Percentiles rank a stretch among this genome's conserved stretches.
phyloP scores from a whole-genome alignment of 2,113 vertebrate genomes.

The Larimichthys crocea region DNA sequence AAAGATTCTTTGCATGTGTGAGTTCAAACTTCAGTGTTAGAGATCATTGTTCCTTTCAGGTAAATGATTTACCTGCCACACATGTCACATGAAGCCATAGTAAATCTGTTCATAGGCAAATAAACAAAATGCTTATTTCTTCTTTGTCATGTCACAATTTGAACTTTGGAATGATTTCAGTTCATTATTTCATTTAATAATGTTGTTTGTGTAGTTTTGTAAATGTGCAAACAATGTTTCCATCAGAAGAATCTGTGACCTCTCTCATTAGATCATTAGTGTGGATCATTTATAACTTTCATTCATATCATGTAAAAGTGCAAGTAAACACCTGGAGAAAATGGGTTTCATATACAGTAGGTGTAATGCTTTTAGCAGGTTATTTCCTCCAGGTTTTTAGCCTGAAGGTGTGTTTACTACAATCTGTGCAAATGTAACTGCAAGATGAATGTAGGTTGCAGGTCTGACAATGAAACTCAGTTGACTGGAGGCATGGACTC shows the following conservation, averaged over 20 bases:
- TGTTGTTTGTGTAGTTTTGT: too few relatives aligned
- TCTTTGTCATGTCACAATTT: too few relatives aligned
- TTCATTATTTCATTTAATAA: too few relatives aligned
- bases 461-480: slow-evolving; percentile 1
- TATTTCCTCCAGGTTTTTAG: neutral
- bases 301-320: neutral
- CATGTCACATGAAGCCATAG: too few relatives aligned
- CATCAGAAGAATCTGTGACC: slow-evolving; percentile 12
- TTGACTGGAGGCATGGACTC: neutral
- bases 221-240: neutral
- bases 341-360: neutral
- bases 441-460: slow-evolving; percentile 1
- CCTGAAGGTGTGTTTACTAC: neutral
- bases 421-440: slow-evolving; percentile 3
- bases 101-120: too few relatives aligned
- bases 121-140: too few relatives aligned
- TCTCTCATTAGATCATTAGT: slow-evolving; percentile 17
- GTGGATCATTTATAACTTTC: neutral
- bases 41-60: too few relatives aligned
- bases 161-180: too few relatives aligned
- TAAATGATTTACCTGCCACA: too few relatives aligned
- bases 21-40: too few relatives aligned
- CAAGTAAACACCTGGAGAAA: neutral
- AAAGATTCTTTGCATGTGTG: too few relatives aligned
- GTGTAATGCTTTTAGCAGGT: neutral